Base-by-base conservation (phyloP, 2,888 invertebrate species). In the Anagyrus pseudococci region DNA sequence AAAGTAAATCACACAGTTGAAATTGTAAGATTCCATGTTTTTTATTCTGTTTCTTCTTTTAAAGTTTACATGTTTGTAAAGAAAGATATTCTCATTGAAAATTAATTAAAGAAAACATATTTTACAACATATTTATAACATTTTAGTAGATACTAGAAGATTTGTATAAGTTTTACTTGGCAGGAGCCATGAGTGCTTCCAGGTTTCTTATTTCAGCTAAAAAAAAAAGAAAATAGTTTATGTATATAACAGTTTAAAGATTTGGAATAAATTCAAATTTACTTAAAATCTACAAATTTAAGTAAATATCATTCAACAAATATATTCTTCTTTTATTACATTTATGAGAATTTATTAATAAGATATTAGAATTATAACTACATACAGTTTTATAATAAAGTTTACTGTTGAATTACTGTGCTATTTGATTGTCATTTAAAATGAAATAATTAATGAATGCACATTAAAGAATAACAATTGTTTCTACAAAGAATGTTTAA, bases 181-280 rank as follows among this genome's bases (percentile, higher is more conserved):
- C 53, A 1, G 73, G 40, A 1, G 78, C 70, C 76, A 29, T 29
- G 10, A 84, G 75, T 1, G 83, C 84, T 67, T 84, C 83, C 1
- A 85, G 62, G 1, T 74, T 68, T 69, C 83, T 83, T 22, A 83
- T 58, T 77, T 85, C 85, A 10, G 80, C 85, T 85, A 83, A 67
- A 85, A 85, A 71, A 60, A 46, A 71, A 71, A 69, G 67, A 50
- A 67, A 57, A 62, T 49, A 49, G n/a, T 41, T 25, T 23, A 22
- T 43, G 40, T 49, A 33, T 47, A 4, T 33, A 22, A 49, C 8
- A 62, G 29, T 22, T 13, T 6, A 10, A 53, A 50, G 61, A 40
- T 47, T 65, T 68, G 67, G 62, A 46, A 63, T 53, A 57, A 37
- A 49, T 50, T 22, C 23, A 44, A 48, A 49, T 49, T 10, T 19